A percentile compares a stretch with the other conserved stretches of the same genome.
Evolutionary conservation across 2,797 vertebrate species (phyloP).

Genomic region (Pantherophis vulpinus): DNA sequence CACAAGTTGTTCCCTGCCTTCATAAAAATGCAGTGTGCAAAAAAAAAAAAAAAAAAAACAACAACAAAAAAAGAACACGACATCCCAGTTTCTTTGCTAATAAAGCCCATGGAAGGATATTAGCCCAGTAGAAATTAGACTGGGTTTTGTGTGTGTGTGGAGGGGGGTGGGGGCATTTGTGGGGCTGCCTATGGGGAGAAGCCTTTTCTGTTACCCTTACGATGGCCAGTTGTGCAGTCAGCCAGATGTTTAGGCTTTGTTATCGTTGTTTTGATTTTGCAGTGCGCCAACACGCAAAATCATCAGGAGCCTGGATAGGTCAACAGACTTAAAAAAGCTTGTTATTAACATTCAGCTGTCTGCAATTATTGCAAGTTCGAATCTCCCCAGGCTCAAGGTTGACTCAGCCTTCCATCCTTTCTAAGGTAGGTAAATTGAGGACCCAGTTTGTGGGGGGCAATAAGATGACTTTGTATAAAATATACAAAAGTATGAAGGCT

Average conservation of each 20-base stretch:
- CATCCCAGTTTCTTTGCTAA: conserved; percentile 29
- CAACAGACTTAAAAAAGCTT: too few species aligned
- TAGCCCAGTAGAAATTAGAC: conserved; percentile 38
- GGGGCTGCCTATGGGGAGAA: neutral
- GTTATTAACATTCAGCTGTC: too few species aligned
- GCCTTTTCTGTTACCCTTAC: neutral
- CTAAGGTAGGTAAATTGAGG: too few species aligned
- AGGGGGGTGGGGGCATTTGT: neutral
- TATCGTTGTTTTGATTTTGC: neutral
- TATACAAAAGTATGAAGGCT: too few species aligned
- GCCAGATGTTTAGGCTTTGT: neutral
- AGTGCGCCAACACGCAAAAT: neutral
- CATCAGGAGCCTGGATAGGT: too few species aligned
- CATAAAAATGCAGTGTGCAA: conserved; percentile 49
- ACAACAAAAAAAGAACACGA: too few species aligned
- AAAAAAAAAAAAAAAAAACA: neutral
- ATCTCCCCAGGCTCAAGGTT: too few species aligned
- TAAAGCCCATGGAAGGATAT: conserved; percentile 50
- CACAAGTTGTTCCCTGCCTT: conserved; percentile 34
- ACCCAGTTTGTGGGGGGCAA: too few species aligned
- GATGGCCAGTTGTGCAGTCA: too few species aligned
- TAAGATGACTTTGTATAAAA: too few species aligned
- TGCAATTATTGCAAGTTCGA: too few species aligned
- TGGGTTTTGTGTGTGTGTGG: neutral
- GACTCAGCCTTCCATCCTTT: too few species aligned